Evolutionary conservation across 2,113 vertebrate genomes (phyloP).

Genomic region (Saccopteryx bilineata): DNA sequence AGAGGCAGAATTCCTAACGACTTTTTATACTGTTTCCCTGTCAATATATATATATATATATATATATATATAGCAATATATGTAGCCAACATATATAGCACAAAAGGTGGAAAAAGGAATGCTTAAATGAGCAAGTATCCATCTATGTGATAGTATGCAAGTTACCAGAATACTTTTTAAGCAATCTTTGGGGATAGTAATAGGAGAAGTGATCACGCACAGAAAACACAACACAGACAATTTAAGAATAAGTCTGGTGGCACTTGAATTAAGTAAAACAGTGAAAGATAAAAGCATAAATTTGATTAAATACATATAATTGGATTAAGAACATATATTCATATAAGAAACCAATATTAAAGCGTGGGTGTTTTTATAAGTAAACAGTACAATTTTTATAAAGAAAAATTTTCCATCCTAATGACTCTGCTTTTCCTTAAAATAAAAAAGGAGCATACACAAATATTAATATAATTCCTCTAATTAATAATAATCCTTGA

Average conservation of each 20-base stretch:
- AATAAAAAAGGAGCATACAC: background rate
- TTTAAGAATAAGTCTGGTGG: background rate
- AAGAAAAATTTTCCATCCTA: background rate
- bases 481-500: slow-evolving; percentile 12
- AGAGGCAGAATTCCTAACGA: background rate
- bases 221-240: background rate
- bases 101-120: background rate
- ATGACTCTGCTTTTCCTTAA: background rate
- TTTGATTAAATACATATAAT: slow-evolving; percentile 30
- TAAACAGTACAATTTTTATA: background rate
- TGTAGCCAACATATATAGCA: background rate
- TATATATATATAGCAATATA: too few relatives aligned
- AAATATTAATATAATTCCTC: slow-evolving; percentile 6
- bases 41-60: too few relatives aligned
- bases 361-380: background rate
- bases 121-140: background rate
- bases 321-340: background rate
- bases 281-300: background rate
- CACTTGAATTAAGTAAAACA: background rate
- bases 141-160: background rate
- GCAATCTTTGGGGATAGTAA: background rate
- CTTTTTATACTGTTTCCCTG: background rate
- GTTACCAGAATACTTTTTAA: slow-evolving; percentile 13
- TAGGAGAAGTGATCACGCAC: background rate
- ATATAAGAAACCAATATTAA: background rate